Conservation (phyloP, 2,797 vertebrate genomes). For the Heterohyrax brucei region DNA sequence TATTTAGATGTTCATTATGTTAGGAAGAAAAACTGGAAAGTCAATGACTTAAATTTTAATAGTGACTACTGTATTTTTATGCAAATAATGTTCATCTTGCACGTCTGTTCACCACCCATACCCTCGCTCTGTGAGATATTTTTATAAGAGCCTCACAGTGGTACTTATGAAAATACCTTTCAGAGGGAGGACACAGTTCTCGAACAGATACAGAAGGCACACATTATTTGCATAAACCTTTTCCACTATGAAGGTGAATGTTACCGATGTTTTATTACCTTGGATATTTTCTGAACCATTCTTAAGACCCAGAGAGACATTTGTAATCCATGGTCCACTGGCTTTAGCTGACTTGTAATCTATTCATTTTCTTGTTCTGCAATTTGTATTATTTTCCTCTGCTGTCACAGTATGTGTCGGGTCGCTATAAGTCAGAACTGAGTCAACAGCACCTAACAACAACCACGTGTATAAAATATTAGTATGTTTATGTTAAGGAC, state of each 20-base stretch:
- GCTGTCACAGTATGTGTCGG: background rate
- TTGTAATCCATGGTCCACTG: background rate
- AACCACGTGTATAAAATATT: background rate
- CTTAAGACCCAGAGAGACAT: background rate
- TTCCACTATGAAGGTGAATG: background rate
- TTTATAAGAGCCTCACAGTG: too few species aligned
- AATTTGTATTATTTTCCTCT: background rate
- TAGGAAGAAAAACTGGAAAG: background rate
- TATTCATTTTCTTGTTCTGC: background rate
- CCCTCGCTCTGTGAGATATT: too few species aligned
- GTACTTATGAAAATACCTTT: too few species aligned
- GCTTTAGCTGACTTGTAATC: background rate
- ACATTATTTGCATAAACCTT: background rate
- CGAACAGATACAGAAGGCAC: too few species aligned
- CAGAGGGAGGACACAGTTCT: too few species aligned
- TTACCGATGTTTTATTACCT: constrained; percentile 5
- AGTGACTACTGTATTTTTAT: background rate
- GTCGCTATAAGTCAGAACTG: too few species aligned
- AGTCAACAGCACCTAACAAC: too few species aligned
- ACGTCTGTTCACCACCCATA: too few species aligned
- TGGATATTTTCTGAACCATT: background rate
- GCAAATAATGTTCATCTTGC: too few species aligned
- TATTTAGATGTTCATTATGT: background rate
- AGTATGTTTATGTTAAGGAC: background rate
- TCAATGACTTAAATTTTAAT: background rate